phyloP scores from a whole-genome alignment of 2,888 invertebrate genomes.

The Salticus scenicus region DNA sequence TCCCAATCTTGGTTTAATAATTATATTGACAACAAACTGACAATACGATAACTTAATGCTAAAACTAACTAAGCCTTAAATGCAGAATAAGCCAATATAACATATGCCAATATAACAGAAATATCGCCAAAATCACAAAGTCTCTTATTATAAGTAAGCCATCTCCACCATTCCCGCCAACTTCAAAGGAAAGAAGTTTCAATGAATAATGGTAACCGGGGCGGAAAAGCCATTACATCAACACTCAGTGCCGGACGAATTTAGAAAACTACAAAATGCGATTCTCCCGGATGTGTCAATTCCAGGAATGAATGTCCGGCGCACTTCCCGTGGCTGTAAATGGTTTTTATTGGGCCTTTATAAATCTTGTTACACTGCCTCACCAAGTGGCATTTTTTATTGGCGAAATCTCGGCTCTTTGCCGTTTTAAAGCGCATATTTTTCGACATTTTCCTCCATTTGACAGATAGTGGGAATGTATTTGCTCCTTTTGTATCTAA shows the following conservation, averaged over 20 bases:
- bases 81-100: too few species aligned
- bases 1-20: too few species aligned
- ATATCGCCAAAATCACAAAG: neutral
- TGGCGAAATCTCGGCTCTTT: slow-evolving; percentile 37
- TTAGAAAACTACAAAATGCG: slow-evolving; percentile 63
- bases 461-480: slow-evolving; percentile 4
- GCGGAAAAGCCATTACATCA: slow-evolving; percentile 63
- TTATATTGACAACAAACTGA: too few species aligned
- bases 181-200: slow-evolving; percentile 27
- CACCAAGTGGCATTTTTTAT: slow-evolving; percentile 41
- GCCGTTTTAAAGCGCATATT: slow-evolving; percentile 7
- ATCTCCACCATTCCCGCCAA: slow-evolving; percentile 42
- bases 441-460: neutral
- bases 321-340: slow-evolving; percentile 51
- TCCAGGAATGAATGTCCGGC: slow-evolving; percentile 58
- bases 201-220: slow-evolving; percentile 56
- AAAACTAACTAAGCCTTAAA: too few species aligned
- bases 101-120: neutral
- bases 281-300: slow-evolving; percentile 58
- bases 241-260: slow-evolving; percentile 38
- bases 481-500: slow-evolving; percentile 3
- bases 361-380: slow-evolving; percentile 44
- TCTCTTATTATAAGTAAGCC: neutral
- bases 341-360: slow-evolving; percentile 55
- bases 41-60: too few species aligned